A percentile compares a stretch with the other conserved stretches of the same genome.
Conservation (phyloP, 2,113 vertebrate genomes). For the Paradoxurus hermaphroditus region DNA sequence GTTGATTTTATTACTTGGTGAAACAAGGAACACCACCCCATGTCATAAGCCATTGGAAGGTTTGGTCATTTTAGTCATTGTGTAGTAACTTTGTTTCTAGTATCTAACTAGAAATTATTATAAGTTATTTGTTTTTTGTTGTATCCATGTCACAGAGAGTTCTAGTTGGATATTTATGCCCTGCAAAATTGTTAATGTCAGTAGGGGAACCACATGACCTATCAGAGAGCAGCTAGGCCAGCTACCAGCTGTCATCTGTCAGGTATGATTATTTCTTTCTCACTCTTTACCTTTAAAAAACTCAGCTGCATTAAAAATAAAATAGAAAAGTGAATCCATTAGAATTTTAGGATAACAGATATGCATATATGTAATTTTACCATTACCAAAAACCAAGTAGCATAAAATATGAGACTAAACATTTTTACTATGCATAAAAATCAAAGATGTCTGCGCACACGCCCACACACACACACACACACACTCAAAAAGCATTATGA, state of each 20-base stretch:
- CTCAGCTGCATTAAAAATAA: background rate
- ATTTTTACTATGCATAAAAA: background rate
- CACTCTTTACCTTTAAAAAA: background rate
- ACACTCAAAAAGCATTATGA: background rate
- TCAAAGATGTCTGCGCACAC: background rate
- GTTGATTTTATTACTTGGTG: background rate
- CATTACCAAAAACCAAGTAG: background rate
- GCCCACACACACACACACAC: background rate
- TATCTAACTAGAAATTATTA: background rate
- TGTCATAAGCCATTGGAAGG: background rate
- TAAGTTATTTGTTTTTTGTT: background rate
- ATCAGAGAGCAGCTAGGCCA: background rate
- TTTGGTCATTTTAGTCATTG: background rate
- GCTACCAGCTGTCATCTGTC: background rate
- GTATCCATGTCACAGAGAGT: background rate
- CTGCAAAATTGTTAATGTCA: background rate
- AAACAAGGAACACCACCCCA: background rate
- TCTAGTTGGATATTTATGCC: background rate
- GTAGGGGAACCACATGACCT: background rate
- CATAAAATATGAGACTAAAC: background rate
- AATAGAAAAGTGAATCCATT: background rate
- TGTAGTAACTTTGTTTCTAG: background rate
- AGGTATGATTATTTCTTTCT: background rate
- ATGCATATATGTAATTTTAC: background rate
- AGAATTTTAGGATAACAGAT: background rate